Evolutionary conservation across 2,113 vertebrate species (phyloP), one percentile per base, ranked within the genome.

Genomic region (Crotalus horridus): DNA sequence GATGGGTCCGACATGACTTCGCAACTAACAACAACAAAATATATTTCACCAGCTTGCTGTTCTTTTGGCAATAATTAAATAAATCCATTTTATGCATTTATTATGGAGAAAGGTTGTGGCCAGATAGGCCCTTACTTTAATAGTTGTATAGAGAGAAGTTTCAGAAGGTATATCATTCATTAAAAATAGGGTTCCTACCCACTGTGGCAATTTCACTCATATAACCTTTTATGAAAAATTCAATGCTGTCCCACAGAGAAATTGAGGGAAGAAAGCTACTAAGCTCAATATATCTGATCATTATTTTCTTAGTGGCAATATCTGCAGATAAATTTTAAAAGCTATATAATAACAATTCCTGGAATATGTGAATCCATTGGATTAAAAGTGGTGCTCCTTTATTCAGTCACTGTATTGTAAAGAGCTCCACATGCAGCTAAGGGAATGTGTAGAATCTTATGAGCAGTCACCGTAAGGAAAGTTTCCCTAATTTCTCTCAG

Each of bases 401-500:
- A 33, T 59, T 85, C 55, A 51, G 1, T 29, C 55, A 6, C 20
- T 86, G 7, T 39, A n/a, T 54, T 89, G 5, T 33, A 33, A 85
- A 89, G 8, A 59, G 10, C 92, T 93, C 85, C 74, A 26, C 24
- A 6, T 26, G 69, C 6, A 46, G 43, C 4, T 21, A 29, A 33
- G 17, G 91, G 51, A 23, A 53, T 43, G 23, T 64, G 53, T 59
- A 56, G 39, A 33, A 53, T 64, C 53, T 53, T 90, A 86, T 54
- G 56, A 87, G 61, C 6, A 39, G 26, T 10, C 93, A 55, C 88
- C 88, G 5, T 90, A 88, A 61, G 90, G 90, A 95, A 95, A 88
- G 0, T 6, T 21, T 81, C 74, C 74, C 91, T 39, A 96, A 95
- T 94, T 96, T 95, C 94, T 96, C 81, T 93, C 96, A 93, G 93